Evolutionary conservation across 2,113 vertebrate species (phyloP).

Genomic region (Perccottus glenii): DNA sequence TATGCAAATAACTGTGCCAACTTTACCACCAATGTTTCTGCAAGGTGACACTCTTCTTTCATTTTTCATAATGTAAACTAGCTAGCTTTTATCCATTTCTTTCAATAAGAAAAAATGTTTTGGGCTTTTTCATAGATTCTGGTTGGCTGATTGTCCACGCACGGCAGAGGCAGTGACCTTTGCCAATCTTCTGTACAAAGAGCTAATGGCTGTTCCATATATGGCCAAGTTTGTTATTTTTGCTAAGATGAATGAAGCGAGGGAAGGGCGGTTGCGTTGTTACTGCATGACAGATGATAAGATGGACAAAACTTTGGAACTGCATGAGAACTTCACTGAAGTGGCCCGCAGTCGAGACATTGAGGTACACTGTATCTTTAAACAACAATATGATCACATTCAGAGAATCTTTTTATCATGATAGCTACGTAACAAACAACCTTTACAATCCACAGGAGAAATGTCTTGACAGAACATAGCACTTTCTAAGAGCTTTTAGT

Average conservation of each 20-base stretch:
- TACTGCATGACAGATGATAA: conserved; percentile 99
- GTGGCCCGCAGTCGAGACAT: conserved; percentile 97
- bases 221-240: conserved; percentile 99
- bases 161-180: conserved; percentile 94
- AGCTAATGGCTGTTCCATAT: conserved; percentile 92
- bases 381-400: too few species aligned
- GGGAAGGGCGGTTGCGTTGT: conserved; percentile 94
- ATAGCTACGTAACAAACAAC: neutral
- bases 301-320: conserved; percentile 97
- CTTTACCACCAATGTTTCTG: conserved; percentile 98
- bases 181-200: conserved; percentile 90
- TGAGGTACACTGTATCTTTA: conserved; percentile 80
- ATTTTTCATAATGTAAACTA: neutral
- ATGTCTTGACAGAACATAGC: neutral
- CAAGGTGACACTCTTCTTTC: conserved; percentile 82
- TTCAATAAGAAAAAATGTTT: neutral
- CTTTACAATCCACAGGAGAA: neutral
- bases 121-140: conserved; percentile 82
- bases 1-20: conserved; percentile 93
- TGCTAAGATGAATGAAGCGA: conserved; percentile 94
- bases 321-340: conserved; percentile 95
- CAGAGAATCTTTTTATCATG: too few species aligned
- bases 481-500: conserved; percentile 5
- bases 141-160: conserved; percentile 95
- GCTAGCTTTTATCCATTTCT: neutral